phyloP scores from a whole-genome alignment of 2,113 vertebrate species.

The Percopsis transmontana region DNA sequence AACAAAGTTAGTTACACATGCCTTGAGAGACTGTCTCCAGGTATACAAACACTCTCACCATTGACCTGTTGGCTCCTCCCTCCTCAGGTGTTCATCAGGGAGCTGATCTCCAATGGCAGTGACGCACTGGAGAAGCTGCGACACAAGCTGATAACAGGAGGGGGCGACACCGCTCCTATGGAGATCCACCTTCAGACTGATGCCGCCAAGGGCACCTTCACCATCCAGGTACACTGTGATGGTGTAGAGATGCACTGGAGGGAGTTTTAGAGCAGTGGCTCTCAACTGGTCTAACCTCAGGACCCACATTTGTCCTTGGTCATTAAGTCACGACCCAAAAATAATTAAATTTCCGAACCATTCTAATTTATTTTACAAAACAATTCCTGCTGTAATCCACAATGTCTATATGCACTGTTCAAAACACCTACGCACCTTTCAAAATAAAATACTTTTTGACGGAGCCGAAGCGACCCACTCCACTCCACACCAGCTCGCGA shows the following conservation, averaged over 20 bases:
- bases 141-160: constrained; percentile 81
- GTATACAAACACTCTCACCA: background rate
- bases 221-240: constrained; percentile 85
- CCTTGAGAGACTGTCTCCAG: background rate
- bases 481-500: too few species aligned
- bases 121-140: constrained; percentile 95
- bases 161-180: constrained; percentile 82
- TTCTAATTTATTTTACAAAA: too few species aligned
- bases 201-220: constrained; percentile 84
- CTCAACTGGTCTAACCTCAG: too few species aligned
- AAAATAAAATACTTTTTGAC: too few species aligned
- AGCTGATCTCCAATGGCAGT: constrained; percentile 94
- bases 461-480: too few species aligned
- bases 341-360: too few species aligned
- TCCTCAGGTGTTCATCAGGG: constrained; percentile 92
- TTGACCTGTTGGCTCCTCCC: background rate
- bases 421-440: too few species aligned
- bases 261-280: too few species aligned
- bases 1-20: background rate
- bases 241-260: background rate
- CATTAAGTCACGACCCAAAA: too few species aligned
- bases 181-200: constrained; percentile 95
- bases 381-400: too few species aligned
- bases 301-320: too few species aligned
- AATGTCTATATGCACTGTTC: too few species aligned